These are phyloP conservation scores for Corvus cornix DNA, from an alignment of 2,113 vertebrate genomes.

Conservation along the genomic window DNA sequence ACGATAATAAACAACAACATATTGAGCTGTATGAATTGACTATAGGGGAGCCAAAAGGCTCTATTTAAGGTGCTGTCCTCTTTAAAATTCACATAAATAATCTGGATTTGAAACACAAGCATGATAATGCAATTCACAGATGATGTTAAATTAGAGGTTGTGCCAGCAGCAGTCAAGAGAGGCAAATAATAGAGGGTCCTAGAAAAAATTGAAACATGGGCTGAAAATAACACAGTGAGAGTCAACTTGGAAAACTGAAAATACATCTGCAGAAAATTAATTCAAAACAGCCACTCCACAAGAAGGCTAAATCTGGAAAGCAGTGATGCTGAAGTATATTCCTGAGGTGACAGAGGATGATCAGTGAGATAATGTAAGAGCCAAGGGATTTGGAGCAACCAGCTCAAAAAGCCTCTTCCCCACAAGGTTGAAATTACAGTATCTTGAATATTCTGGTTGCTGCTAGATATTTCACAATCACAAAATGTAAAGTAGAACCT, in stretches of 20 bases:
- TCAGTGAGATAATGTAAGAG: neutral
- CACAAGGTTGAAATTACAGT: neutral
- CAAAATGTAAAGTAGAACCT: neutral
- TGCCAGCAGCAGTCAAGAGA: neutral
- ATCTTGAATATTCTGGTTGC: neutral
- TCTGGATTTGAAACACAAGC: neutral
- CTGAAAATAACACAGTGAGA: neutral
- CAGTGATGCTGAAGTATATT: neutral
- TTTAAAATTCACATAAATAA: neutral
- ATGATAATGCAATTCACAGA: constrained; percentile 21
- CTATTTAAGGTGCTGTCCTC: neutral
- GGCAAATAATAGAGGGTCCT: constrained; percentile 6
- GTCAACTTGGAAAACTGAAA: constrained; percentile 18
- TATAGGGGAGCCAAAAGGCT: neutral
- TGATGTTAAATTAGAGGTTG: neutral
- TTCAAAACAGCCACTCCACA: neutral
- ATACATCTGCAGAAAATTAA: constrained; percentile 29
- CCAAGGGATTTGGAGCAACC: neutral
- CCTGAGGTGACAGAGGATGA: neutral
- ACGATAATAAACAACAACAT: neutral
- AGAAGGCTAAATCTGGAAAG: neutral
- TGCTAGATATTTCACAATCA: neutral
- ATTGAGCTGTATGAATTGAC: neutral
- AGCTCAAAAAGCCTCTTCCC: neutral
- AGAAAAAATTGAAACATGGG: constrained; percentile 1